These are phyloP conservation scores for Gadus macrocephalus DNA, from an alignment of 2,113 vertebrate species.

Conservation along the genomic window DNA sequence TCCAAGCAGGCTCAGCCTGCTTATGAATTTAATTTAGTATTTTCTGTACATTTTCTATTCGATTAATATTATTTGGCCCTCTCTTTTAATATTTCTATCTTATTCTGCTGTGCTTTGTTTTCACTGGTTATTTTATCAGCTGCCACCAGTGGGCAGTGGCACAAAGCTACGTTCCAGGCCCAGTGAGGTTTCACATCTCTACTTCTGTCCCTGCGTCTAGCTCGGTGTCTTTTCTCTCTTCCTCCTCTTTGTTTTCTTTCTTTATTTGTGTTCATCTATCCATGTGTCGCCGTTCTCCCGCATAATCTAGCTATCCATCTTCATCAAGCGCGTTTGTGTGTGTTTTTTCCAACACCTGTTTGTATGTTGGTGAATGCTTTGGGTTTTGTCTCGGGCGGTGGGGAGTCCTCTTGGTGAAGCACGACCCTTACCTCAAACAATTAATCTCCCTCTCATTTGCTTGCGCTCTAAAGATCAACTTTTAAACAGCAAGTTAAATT, in stretches of 20 bases:
- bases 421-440: not conserved
- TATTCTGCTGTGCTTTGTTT: too few relatives aligned
- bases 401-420: constrained; percentile 11
- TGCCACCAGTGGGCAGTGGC: constrained; percentile 76
- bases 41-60: not conserved
- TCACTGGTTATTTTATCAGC: constrained; percentile 65
- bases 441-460: not conserved
- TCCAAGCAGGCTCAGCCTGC: not conserved
- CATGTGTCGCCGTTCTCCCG: constrained; percentile 15
- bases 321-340: constrained; percentile 1
- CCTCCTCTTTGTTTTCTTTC: not conserved
- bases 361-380: constrained; percentile 25
- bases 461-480: too few relatives aligned
- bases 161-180: constrained; percentile 67
- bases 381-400: constrained; percentile 25
- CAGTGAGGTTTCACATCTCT: constrained; percentile 20
- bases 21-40: not conserved
- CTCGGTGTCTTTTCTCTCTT: not conserved
- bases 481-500: too few relatives aligned
- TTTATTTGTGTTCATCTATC: constrained; percentile 21
- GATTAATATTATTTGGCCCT: constrained; percentile 3
- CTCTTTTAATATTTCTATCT: not conserved
- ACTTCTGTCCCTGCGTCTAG: constrained; percentile 3
- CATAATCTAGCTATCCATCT: too few relatives aligned
- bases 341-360: constrained; percentile 17